Base-by-base conservation (phyloP, 2,113 vertebrate genomes). In the Henicopernis longicauda region DNA sequence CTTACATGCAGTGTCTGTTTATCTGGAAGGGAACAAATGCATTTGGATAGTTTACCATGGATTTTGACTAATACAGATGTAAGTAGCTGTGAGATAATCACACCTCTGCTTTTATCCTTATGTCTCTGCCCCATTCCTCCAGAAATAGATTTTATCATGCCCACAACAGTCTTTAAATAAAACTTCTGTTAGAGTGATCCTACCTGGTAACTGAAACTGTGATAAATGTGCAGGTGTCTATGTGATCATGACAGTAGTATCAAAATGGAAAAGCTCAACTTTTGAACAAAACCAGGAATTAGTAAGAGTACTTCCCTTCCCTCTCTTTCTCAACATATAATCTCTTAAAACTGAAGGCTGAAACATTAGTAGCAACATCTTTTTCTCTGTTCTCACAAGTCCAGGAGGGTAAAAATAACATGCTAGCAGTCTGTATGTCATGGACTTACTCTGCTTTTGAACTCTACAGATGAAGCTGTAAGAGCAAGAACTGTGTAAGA, bases 41-140 rank as follows among this genome's bases (percentile, higher is more conserved):
- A 3, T 80, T 52, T 90, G 58, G 61, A 45, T 36, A 86, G 40
- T 70, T 93, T 59, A 85, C 16, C 16, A n/a, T 21, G 34, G 70
- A 85, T 94, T 90, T 80, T 94, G 44, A 82, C 52, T 89, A 95
- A 86, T 74, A 82, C 81, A 93, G 86, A 79, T 85, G 40, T 77
- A 76, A 96, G 62, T 29, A 95, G 40, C 27, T 82, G 31, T 16
- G 58, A 89, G 36, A 88, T 80, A 61, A 84, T 72, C 61, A 89
- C 61, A 89, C 44, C 42, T 84, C 72, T 2, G 0, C 42, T 81
- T 82, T 58, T 54, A 83, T 50, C 40, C 25, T 81, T 81, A 66
- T 45, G 34, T 83, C 44, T 63, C 34, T 61, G n/a, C 26, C 50
- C 42, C 44, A 29, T 38, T 86, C 38, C 20, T 81, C 69, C 16